phyloP scores from a whole-genome alignment of 2,888 invertebrate species.

The Phaedon cochleariae region DNA sequence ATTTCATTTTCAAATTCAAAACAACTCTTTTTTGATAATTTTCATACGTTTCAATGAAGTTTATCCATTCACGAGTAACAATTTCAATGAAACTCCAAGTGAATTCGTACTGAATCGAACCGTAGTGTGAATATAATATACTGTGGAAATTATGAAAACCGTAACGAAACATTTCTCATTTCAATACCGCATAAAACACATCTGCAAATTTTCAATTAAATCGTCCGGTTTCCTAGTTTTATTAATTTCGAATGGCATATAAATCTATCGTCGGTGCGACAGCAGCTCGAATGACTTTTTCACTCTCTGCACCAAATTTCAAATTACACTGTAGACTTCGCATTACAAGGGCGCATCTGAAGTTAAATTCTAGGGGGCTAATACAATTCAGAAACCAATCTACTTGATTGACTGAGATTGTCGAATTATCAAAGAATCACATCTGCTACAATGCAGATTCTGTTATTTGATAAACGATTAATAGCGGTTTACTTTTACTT shows the following conservation, averaged over 20 bases:
- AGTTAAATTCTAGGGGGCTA: no score
- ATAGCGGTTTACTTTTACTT: no score
- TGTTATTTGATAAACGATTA: no score
- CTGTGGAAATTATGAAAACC: conserved; percentile 4
- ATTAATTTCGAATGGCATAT: conserved; percentile 28
- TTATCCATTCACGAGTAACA: neutral
- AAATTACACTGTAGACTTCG: neutral
- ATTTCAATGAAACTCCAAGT: neutral
- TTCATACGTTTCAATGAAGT: no score
- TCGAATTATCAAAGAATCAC: no score
- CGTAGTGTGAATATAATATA: neutral
- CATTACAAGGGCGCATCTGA: no score
- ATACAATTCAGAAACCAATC: no score
- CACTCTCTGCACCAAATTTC: neutral
- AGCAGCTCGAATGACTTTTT: neutral
- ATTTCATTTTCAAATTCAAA: no score
- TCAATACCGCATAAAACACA: conserved; percentile 19
- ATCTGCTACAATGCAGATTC: no score
- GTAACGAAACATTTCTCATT: conserved; percentile 13
- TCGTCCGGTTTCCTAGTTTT: conserved; percentile 14
- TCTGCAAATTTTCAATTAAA: conserved; percentile 30
- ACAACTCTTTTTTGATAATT: no score
- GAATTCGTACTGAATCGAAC: neutral
- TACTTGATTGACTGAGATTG: no score
- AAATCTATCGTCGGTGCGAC: conserved; percentile 21